A percentile compares a stretch with the other conserved stretches of the same genome.
phyloP scores from a whole-genome alignment of 2,797 vertebrate species.

The Gobio occitaniae region DNA sequence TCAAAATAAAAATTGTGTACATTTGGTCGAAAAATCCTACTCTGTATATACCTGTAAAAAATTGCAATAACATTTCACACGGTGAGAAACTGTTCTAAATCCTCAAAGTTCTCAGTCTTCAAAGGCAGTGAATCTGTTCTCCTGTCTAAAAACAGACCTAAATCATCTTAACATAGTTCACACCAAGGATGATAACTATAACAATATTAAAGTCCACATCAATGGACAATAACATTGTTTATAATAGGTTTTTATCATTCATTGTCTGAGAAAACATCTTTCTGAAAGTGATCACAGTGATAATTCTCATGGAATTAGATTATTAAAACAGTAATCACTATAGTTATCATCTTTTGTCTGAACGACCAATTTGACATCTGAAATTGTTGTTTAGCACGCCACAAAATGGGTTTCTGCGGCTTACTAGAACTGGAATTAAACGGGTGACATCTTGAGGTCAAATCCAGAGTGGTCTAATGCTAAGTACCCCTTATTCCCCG shows the following conservation, averaged over 20 bases:
- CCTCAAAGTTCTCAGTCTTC: slow-evolving; percentile 1
- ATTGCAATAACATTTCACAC: slow-evolving; percentile 37
- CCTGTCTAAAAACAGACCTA: not conserved
- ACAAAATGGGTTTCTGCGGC: slow-evolving; percentile 11
- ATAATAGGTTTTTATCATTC: not conserved
- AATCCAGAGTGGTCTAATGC: slow-evolving; percentile 25
- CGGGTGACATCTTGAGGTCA: not conserved
- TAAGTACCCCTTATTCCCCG: not conserved
- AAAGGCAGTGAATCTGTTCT: slow-evolving; percentile 52
- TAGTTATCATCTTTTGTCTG: not conserved
- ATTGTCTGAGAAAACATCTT: not conserved
- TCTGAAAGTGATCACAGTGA: not conserved
- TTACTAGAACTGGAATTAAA: slow-evolving; percentile 11
- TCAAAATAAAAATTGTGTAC: slow-evolving; percentile 13
- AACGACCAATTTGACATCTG: not conserved
- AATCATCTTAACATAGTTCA: not conserved
- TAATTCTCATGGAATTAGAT: not conserved
- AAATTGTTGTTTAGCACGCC: not conserved
- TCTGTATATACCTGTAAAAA: slow-evolving; percentile 23
- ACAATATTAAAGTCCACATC: not conserved
- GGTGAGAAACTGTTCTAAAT: slow-evolving; percentile 38
- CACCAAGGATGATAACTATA: not conserved
- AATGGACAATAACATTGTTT: not conserved
- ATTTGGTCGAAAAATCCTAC: slow-evolving; percentile 38
- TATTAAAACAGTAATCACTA: not conserved